Evolutionary conservation across 2,888 invertebrate genomes (phyloP).

Genomic region (Linyphia triangularis): DNA sequence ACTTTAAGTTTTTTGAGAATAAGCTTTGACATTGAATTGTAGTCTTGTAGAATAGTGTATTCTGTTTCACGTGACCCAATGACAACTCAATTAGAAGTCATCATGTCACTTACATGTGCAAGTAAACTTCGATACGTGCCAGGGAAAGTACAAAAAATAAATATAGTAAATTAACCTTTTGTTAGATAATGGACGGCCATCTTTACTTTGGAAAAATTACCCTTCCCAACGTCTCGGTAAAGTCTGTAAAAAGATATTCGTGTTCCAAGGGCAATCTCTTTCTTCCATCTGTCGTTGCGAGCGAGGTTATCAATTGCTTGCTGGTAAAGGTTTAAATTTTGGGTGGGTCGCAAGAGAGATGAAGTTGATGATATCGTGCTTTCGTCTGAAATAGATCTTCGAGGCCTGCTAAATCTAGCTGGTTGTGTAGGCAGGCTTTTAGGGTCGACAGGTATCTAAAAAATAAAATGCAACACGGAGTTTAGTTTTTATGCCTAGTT

Average conservation of each 20-base stretch:
- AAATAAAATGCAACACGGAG: neutral
- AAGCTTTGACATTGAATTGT: too few relatives aligned
- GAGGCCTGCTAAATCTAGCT: slow-evolving; percentile 32
- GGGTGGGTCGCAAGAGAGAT: neutral
- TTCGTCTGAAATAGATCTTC: slow-evolving; percentile 62
- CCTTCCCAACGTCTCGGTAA: slow-evolving; percentile 87
- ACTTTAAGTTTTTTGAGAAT: too few relatives aligned
- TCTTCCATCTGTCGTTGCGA: slow-evolving; percentile 80
- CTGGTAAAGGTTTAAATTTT: neutral
- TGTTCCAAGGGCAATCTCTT: slow-evolving; percentile 85
- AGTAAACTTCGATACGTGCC: neutral
- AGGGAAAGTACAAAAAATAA: neutral
- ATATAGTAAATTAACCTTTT: slow-evolving; percentile 82
- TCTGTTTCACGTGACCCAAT: neutral
- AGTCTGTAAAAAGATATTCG: slow-evolving; percentile 88
- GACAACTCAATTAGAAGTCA: neutral
- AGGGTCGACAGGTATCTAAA: slow-evolving; percentile 54
- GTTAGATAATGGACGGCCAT: slow-evolving; percentile 87
- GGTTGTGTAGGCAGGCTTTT: neutral
- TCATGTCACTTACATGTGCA: neutral
- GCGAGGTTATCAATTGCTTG: slow-evolving; percentile 42
- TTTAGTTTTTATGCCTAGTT: too few relatives aligned
- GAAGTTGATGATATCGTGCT: slow-evolving; percentile 57
- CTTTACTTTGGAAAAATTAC: slow-evolving; percentile 89
- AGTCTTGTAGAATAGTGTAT: too few relatives aligned